Evolutionary conservation across 2,797 vertebrate species (phyloP), one percentile per base, ranked within the genome.

Genomic region (Graptemys geographica): DNA sequence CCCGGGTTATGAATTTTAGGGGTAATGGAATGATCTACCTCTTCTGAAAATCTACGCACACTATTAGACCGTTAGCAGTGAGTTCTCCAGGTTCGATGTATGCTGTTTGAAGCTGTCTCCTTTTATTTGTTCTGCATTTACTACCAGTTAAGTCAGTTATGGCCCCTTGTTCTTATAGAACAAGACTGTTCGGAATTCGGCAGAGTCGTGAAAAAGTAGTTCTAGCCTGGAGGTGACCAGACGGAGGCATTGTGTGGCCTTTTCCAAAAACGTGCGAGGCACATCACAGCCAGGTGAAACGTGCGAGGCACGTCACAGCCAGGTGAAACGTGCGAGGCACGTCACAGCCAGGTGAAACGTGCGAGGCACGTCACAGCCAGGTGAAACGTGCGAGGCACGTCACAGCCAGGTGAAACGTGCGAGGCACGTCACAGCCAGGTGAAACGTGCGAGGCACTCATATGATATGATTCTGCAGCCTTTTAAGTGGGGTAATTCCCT

Each of bases 401-500:
- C 79, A 62, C 56, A 47, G 81, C 6, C 37, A 76, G 6, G 31
- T 93, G 84, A 83, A 41, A 9, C 1, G 21, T 41, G 37, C 19
- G 3, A 41, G 69, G n/a, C 69, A 44, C 53, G 94, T 83, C 79
- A 62, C 56, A 47, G 81, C 6, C 37, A 76, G 6, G 31, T 93
- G 84, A n/a, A n/a, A n/a, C n/a, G n/a, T n/a, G n/a, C n/a, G n/a
- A n/a, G n/a, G n/a, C 47, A 88, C 37, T 47, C 49, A 3, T 86
- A 59, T 53, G 84, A n/a, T 96, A 90, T 91, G 88, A 65, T 62
- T 62, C 15, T 57, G 55, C 41, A 89, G 52, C 0, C 0, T 82
- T 94, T 93, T 93, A 49, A 76, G 37, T 74, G 37, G 44, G 37
- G 18, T 65, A 80, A 23, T 92, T 90, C 81, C 79, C 87, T 92